Base-by-base conservation (phyloP, 2,888 invertebrate genomes). In the Rhingia rostrata region DNA sequence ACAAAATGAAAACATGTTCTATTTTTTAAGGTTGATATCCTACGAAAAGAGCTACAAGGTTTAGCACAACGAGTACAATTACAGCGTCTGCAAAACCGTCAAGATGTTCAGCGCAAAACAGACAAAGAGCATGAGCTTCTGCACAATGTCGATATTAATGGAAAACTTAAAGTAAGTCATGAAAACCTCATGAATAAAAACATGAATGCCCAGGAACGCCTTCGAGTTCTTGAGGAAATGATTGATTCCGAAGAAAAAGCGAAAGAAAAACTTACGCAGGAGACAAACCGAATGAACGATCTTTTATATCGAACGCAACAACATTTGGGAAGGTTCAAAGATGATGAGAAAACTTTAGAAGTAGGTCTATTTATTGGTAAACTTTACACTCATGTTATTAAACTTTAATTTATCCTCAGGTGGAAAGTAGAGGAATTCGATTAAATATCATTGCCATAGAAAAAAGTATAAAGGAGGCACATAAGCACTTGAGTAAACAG, bases 401-500 rank as follows among this genome's bases (percentile, higher is more conserved):
- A 64, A 49, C 10, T 12, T n/a, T 12, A 35, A 33, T 47, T 63
- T 60, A 22, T 10, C 75, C 84, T 37, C 35, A 89, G 89, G 81
- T 89, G 0, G 88, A 89, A 35, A 90, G 88, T 49, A 86, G 88
- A 0, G 89, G 90, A 0, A 63, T 90, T 3, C 77, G 86, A 1
- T 86, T 88, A 6, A 87, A 87, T 6, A 86, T 90, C 33, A 1
- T 72, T 0, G 88, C 88, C 2, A 75, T 89, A 6, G 67, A 69
- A 6, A 88, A 87, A 2, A 88, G 58, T 10, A 88, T 89, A 12
- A 88, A 88, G 3, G 79, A 87, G 12, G 80, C 86, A 7, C 92
- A 93, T 87, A 92, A 91, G 74, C 92, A 92, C 43, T 87, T 94
- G n/a, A 92, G 92, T 87, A 92, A 88, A 53, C 93, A 93, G 86